Evolutionary conservation across 2,888 invertebrate species (phyloP).

Genomic region (Odontomyia ornata): DNA sequence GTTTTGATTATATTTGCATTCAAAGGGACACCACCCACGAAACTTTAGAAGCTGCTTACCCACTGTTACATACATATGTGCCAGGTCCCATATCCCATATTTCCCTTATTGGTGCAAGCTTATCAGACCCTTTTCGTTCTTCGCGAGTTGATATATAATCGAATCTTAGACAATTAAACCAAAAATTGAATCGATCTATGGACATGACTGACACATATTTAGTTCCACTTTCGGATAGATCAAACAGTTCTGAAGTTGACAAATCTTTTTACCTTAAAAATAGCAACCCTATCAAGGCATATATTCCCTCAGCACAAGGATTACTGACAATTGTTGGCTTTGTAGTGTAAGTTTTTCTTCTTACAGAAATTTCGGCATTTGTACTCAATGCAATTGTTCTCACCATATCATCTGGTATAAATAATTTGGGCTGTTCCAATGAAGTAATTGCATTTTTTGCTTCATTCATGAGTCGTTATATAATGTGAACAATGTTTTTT

Average conservation of each 20-base stretch:
- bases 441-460: too few species aligned
- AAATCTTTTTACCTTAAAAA: too few species aligned
- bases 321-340: neutral
- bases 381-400: neutral
- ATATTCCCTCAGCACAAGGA: neutral
- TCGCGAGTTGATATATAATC: neutral
- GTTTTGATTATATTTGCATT: neutral
- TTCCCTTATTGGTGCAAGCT: constrained; percentile 8
- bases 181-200: too few species aligned
- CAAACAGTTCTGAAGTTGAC: neutral
- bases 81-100: neutral
- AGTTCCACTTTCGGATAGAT: neutral
- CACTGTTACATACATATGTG: neutral
- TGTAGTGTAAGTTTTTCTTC: neutral
- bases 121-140: too few species aligned
- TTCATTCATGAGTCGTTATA: too few species aligned
- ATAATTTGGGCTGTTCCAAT: too few species aligned
- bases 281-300: neutral
- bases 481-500: too few species aligned
- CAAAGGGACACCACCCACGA: constrained; percentile 1
- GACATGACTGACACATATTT: constrained; percentile 4
- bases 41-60: neutral
- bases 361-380: neutral
- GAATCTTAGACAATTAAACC: constrained; percentile 1
- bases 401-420: too few species aligned